Base-by-base conservation (phyloP, 2,797 vertebrate genomes). In the Sebastes steindachneri region DNA sequence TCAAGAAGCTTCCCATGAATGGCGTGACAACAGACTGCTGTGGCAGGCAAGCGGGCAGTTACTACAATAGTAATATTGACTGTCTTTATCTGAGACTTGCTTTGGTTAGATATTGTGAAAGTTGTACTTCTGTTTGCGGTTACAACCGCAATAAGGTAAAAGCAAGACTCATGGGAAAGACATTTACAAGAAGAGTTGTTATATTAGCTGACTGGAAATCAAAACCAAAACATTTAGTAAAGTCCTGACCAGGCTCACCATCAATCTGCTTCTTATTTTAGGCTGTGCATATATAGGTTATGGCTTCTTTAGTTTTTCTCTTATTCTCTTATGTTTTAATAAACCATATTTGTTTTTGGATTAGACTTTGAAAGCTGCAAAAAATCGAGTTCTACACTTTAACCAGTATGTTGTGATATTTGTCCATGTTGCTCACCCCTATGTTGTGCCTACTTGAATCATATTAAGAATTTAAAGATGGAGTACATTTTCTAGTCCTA, bases 1-100 rank as follows among this genome's bases (percentile, higher is more conserved):
- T 93, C 87, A 92, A 91, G 91, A 93, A 92, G 87, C 60, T 93
- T 93, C 92, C 74, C 53, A 59, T 91, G 68, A 86, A 90, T 81
- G 68, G 55, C 63, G 35, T 51, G 75, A 83, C 58, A 82, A 77
- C 80, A 86, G 28, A 70, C 72, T 85, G 77, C 76, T 77, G 80
- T 73, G 80, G 74, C 63, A 84, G 79, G 65, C 21, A 62, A 23
- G 58, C 9, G 59, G 23, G 19, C 19, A 53, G 70, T 51, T 77
- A 69, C 37, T 57, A 33, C 60, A 82, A 64, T 75, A 79, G 72
- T 55, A 68, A 23, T 31, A 26, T 58, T 70, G 45, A 67, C 68
- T 41, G 37, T 15, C 37, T 41, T 37, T 14, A 41, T 25, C 37
- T 58, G 48, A 68, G 26, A 35, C 12, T 31, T 54, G 25, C 28